These are phyloP conservation scores for Epizoanthus illoricatus DNA, from an alignment of 92 coral and sea anemone species.

Conservation along the genomic window DNA sequence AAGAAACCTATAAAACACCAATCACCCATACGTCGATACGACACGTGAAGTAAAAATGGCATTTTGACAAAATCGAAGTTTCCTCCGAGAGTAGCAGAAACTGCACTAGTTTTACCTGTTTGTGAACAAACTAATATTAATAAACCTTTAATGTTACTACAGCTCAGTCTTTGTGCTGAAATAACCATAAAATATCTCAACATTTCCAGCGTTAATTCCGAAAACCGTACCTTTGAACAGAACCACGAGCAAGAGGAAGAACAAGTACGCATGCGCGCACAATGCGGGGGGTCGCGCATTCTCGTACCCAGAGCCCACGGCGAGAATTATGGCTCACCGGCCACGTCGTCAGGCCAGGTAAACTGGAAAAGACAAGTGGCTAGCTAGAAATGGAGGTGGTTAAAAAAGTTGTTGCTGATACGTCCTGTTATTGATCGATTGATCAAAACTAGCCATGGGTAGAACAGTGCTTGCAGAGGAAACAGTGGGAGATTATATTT, in stretches of 20 bases:
- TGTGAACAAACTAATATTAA: neutral
- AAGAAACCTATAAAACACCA: neutral
- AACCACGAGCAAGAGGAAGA: slow-evolving; percentile 93
- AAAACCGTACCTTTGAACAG: slow-evolving; percentile 51
- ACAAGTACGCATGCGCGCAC: slow-evolving; percentile 76
- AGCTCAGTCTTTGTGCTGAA: neutral
- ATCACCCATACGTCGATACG: neutral
- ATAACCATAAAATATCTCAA: neutral
- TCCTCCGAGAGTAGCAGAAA: neutral
- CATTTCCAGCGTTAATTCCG: neutral
- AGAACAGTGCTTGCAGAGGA: slow-evolving; percentile 84
- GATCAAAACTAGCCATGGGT: slow-evolving; percentile 58
- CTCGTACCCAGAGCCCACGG: slow-evolving; percentile 28
- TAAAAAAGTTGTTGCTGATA: no score
- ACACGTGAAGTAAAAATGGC: slow-evolving; percentile 17
- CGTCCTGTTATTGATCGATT: neutral
- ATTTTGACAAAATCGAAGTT: neutral
- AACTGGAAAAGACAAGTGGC: no score
- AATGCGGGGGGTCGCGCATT: slow-evolving; percentile 69
- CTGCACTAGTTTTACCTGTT: neutral
- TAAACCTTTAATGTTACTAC: neutral
- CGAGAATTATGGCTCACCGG: neutral
- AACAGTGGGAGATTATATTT: slow-evolving; percentile 69
- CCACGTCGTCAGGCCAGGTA: neutral
- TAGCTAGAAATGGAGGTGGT: no score